Conservation (phyloP, 2,888 invertebrate species). For the Leucoptera coffeella region DNA sequence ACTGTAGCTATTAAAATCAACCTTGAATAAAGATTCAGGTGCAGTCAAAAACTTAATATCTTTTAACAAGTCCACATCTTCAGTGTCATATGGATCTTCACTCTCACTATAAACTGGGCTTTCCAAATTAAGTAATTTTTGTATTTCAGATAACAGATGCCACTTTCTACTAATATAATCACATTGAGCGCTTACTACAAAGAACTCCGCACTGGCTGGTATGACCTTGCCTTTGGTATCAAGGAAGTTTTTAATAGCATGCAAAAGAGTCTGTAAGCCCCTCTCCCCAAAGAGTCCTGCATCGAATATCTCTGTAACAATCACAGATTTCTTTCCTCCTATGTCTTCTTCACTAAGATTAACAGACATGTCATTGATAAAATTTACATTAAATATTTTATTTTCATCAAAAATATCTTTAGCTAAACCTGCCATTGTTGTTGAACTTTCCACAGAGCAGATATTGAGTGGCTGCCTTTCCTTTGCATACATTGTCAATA, state of each 20-base stretch:
- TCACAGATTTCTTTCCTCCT: slow-evolving; percentile 50
- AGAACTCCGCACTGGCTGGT: slow-evolving; percentile 58
- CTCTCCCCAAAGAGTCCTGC: slow-evolving; percentile 74
- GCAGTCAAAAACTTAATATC: slow-evolving; percentile 55
- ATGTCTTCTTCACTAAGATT: slow-evolving; percentile 44
- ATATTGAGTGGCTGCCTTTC: slow-evolving; percentile 48
- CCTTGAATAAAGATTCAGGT: slow-evolving; percentile 41
- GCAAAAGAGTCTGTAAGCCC: slow-evolving; percentile 57
- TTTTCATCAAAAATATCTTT: slow-evolving; percentile 48
- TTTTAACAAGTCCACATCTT: slow-evolving; percentile 53
- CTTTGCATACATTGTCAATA: slow-evolving; percentile 63
- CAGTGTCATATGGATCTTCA: slow-evolving; percentile 63
- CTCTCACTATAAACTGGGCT: slow-evolving; percentile 17
- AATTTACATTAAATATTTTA: slow-evolving; percentile 21
- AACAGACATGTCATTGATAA: slow-evolving; percentile 57
- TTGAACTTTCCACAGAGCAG: slow-evolving; percentile 63
- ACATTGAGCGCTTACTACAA: slow-evolving; percentile 57
- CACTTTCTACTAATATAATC: slow-evolving; percentile 38
- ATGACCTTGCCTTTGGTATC: slow-evolving; percentile 42
- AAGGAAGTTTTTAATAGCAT: slow-evolving; percentile 63
- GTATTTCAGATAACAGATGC: slow-evolving; percentile 19
- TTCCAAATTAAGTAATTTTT: slow-evolving; percentile 18
- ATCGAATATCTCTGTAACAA: slow-evolving; percentile 77
- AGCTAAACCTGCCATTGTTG: slow-evolving; percentile 55
- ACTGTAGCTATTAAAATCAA: slow-evolving; percentile 57